A percentile compares a stretch with the other conserved stretches of the same genome.
phyloP scores from a whole-genome alignment of 2,797 vertebrate species.

The Ibycter americanus region DNA sequence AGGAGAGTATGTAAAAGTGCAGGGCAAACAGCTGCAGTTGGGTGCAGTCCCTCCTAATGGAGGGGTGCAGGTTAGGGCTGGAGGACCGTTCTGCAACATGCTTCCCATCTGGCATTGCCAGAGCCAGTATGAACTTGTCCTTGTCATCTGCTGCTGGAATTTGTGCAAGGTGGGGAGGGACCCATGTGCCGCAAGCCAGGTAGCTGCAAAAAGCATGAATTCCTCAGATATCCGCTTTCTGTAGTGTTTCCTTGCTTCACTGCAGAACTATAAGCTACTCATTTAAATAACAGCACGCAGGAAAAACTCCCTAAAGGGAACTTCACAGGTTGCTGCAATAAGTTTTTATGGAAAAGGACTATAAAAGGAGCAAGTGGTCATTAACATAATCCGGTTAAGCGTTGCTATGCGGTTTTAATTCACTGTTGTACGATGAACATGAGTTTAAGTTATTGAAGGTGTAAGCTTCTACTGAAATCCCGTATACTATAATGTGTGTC shows the following conservation, averaged over 20 bases:
- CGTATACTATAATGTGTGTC: fast-evolving
- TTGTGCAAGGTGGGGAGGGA: neutral
- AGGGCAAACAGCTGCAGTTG: neutral
- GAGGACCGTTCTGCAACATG: neutral
- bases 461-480: neutral
- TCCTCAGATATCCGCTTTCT: neutral
- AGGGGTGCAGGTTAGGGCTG: neutral
- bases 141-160: neutral
- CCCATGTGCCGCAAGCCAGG: neutral
- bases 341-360: neutral
- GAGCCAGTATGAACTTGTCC: neutral
- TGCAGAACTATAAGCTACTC: neutral
- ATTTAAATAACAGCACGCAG: neutral
- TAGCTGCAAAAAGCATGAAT: neutral
- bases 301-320: neutral
- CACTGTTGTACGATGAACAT: fast-evolving
- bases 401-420: neutral
- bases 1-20: neutral
- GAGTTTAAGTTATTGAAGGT: neutral
- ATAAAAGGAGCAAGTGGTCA: neutral
- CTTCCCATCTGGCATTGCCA: neutral
- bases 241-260: neutral
- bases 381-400: neutral
- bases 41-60: neutral
- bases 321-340: neutral